Percentiles rank a stretch among this genome's conserved stretches.
These are phyloP conservation scores for Poeciliopsis infans DNA, from an alignment of 2,797 vertebrate genomes.

Conservation along the genomic window DNA sequence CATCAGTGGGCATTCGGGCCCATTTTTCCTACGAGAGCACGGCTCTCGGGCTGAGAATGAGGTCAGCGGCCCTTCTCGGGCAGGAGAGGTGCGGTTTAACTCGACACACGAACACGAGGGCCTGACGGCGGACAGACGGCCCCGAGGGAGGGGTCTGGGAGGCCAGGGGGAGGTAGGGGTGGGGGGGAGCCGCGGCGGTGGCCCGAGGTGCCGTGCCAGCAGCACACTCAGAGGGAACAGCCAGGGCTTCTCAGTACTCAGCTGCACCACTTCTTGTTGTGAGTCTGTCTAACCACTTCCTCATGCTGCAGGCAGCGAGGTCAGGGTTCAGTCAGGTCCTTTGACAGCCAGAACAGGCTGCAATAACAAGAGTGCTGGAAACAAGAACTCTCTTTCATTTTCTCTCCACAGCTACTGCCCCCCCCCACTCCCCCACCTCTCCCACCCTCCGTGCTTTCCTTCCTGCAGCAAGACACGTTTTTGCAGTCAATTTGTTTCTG, in stretches of 20 bases:
- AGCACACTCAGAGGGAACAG: slow-evolving; percentile 49
- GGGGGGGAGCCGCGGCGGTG: slow-evolving; percentile 32
- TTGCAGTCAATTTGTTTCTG: slow-evolving; percentile 16
- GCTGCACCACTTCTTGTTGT: slow-evolving; percentile 60
- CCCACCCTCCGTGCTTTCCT: slow-evolving; percentile 7
- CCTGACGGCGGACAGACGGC: slow-evolving; percentile 10
- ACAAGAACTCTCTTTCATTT: slow-evolving; percentile 50
- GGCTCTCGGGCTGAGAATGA: slow-evolving; percentile 42
- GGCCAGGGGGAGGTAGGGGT: background rate
- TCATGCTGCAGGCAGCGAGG: slow-evolving; percentile 74
- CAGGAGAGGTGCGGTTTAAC: slow-evolving; percentile 35
- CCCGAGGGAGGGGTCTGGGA: slow-evolving; percentile 18
- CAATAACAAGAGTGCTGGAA: slow-evolving; percentile 61
- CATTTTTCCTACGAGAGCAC: slow-evolving; percentile 40
- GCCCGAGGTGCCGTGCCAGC: slow-evolving; percentile 53
- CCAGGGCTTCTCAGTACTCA: slow-evolving; percentile 56
- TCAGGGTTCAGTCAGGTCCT: slow-evolving; percentile 63
- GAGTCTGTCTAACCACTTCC: slow-evolving; percentile 86
- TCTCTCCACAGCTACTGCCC: slow-evolving; percentile 34
- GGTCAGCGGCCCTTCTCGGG: slow-evolving; percentile 40
- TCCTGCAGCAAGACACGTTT: slow-evolving; percentile 33
- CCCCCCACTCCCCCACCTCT: background rate
- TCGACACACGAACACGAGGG: slow-evolving; percentile 32
- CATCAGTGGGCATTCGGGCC: slow-evolving; percentile 47
- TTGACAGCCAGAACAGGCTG: slow-evolving; percentile 66